A percentile compares a stretch with the other conserved stretches of the same genome.
Evolutionary conservation across 2,888 invertebrate genomes (phyloP).

Genomic region (Marronus borbonicus): DNA sequence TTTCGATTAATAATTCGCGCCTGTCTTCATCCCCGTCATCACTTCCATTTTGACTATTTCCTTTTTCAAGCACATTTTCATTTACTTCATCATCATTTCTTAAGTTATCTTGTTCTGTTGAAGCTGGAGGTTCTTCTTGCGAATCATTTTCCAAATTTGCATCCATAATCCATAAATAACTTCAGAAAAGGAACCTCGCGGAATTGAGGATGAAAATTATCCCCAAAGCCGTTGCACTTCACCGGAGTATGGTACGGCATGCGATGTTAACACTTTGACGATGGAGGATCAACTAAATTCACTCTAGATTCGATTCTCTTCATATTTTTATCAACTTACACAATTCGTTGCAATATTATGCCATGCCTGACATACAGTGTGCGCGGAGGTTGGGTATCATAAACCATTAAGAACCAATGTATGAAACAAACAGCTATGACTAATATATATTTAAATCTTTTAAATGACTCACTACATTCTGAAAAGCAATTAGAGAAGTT

Average conservation of each 20-base stretch:
- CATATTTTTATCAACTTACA: conserved; percentile 27
- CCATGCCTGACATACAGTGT: background rate
- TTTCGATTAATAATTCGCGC: conserved; percentile 23
- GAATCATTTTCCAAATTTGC: background rate
- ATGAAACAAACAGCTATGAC: conserved; percentile 16
- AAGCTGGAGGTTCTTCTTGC: background rate
- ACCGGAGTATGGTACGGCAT: conserved; percentile 9
- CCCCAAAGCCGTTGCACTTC: conserved; percentile 19
- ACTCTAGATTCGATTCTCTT: background rate
- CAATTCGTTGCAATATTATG: conserved; percentile 21
- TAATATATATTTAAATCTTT: conserved; percentile 4
- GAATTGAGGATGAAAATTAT: conserved; percentile 30
- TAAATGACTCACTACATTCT: conserved; percentile 17
- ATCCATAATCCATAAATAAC: conserved; percentile 9
- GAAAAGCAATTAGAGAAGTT: background rate
- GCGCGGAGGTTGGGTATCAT: no score
- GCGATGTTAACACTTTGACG: conserved; percentile 23
- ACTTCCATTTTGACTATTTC: background rate
- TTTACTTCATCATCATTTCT: background rate
- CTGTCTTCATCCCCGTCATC: background rate
- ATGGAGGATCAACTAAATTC: conserved; percentile 3
- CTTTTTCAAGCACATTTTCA: background rate
- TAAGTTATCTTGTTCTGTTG: background rate
- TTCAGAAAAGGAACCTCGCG: background rate
- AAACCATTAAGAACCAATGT: background rate